Conservation (phyloP, 2,797 vertebrate genomes). For the Enteromius afrohamiltoni region DNA sequence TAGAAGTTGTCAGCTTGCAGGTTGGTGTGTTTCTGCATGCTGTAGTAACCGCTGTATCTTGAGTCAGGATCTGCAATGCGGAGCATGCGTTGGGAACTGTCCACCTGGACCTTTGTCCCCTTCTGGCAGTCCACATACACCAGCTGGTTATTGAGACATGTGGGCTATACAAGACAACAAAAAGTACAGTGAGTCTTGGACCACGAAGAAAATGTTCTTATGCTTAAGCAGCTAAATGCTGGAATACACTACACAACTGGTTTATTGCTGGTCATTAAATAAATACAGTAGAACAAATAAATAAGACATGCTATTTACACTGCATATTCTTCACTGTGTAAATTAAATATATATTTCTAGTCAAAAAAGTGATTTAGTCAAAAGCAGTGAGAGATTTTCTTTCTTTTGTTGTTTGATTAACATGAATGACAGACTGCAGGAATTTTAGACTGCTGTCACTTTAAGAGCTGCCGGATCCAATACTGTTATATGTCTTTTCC, state of each 20-base stretch:
- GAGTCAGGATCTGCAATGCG: conserved; percentile 90
- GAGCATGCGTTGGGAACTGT: conserved; percentile 86
- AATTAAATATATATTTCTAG: no score
- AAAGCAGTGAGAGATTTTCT: background rate
- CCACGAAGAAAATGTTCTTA: background rate
- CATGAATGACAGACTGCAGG: background rate
- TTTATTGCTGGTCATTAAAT: no score
- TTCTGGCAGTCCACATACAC: conserved; percentile 90
- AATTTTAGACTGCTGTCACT: background rate
- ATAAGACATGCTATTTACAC: no score
- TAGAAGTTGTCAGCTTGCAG: conserved; percentile 91
- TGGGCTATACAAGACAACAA: conserved; percentile 73
- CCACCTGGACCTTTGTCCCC: conserved; percentile 85
- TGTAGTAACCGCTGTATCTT: conserved; percentile 91
- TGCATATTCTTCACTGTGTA: no score
- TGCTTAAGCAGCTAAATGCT: background rate
- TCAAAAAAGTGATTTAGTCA: background rate
- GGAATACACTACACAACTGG: background rate
- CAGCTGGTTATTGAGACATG: conserved; percentile 87
- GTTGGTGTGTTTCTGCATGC: conserved; percentile 90
- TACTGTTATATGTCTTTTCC: background rate
- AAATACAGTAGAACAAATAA: no score
- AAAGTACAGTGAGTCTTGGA: conserved; percentile 26
- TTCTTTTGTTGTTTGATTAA: background rate
- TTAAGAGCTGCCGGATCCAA: background rate